A percentile compares a stretch with the other conserved stretches of the same genome.
These are phyloP conservation scores for Contarinia nasturtii DNA, from an alignment of 1,140 invertebrate genomes.

Conservation along the genomic window DNA sequence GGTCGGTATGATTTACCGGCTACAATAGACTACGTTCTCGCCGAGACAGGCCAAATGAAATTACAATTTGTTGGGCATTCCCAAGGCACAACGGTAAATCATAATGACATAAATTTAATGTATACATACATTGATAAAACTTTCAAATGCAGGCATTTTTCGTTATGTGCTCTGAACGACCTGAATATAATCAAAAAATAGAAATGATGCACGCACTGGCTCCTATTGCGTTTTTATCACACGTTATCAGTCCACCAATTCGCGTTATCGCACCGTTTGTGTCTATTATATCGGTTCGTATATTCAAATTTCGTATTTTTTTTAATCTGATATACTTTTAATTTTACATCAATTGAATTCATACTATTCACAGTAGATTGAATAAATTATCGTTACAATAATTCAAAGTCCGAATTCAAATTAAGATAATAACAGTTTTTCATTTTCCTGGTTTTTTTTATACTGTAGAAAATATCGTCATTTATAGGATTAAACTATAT, in stretches of 20 bases:
- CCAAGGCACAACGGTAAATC: conserved; percentile 51
- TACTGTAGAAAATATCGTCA: background rate
- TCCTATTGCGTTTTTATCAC: conserved; percentile 37
- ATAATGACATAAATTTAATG: no score
- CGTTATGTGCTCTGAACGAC: conserved; percentile 34
- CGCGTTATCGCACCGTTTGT: conserved; percentile 14
- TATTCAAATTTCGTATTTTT: conserved; percentile 8
- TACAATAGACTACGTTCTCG: conserved; percentile 39
- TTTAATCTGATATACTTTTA: no score
- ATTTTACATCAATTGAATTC: no score
- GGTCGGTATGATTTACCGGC: conserved; percentile 40
- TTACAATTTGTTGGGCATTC: conserved; percentile 35
- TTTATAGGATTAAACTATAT: background rate
- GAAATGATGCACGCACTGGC: conserved; percentile 41
- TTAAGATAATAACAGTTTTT: no score
- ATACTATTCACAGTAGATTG: no score
- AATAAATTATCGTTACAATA: no score
- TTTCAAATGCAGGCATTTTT: no score
- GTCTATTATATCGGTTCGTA: conserved; percentile 13
- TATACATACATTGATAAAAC: no score
- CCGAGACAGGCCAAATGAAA: conserved; percentile 25
- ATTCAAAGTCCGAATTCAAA: no score
- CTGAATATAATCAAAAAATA: conserved; percentile 45
- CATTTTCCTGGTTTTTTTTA: background rate
- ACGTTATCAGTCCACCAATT: background rate